Base-by-base conservation (phyloP, 1,140 invertebrate genomes). In the Popillia japonica region DNA sequence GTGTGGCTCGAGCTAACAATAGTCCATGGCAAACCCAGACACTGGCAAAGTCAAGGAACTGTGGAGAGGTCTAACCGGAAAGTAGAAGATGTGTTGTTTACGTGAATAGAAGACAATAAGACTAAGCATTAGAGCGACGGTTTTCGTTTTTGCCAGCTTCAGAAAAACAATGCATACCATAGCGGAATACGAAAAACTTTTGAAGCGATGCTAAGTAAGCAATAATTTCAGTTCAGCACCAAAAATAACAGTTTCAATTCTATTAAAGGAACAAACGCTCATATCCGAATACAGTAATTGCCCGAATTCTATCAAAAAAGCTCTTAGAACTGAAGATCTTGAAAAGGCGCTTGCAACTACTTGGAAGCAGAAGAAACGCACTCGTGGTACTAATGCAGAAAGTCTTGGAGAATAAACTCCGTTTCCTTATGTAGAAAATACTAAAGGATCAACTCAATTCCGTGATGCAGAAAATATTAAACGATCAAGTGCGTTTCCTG, bases 61-160 rank as follows among this genome's bases (percentile, higher is more conserved):
- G n/a, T n/a, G n/a, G n/a, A n/a, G n/a, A n/a, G n/a, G n/a, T 11
- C 83, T 84, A 76, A 83, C 85, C 72, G 34, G n/a, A n/a, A n/a
- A n/a, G n/a, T n/a, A n/a, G n/a, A n/a, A n/a, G n/a, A n/a, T n/a
- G n/a, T n/a, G n/a, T n/a, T n/a, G n/a, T n/a, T n/a, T n/a, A n/a
- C 83, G 6, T 87, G 84, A 84, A 75, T 86, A 81, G 41, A 82
- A 77, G 75, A 80, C n/a, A n/a, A n/a, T n/a, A n/a, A n/a, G n/a
- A n/a, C n/a, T 17, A 82, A 86, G 42, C 73, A 84, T 44, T 86
- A 85, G 85, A 78, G 77, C 7, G 79, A 84, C 55, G 83, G 83
- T 8, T 55, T 85, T 7, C 44, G 72, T 11, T 84, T 79, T 77
- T 77, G 85, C 0, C 85, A 86, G 77, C 81, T 83, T 48, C 83